Evolutionary conservation across 2,113 vertebrate genomes (phyloP), one percentile per base, ranked within the genome.

Genomic region (Zosterops pallidus): DNA sequence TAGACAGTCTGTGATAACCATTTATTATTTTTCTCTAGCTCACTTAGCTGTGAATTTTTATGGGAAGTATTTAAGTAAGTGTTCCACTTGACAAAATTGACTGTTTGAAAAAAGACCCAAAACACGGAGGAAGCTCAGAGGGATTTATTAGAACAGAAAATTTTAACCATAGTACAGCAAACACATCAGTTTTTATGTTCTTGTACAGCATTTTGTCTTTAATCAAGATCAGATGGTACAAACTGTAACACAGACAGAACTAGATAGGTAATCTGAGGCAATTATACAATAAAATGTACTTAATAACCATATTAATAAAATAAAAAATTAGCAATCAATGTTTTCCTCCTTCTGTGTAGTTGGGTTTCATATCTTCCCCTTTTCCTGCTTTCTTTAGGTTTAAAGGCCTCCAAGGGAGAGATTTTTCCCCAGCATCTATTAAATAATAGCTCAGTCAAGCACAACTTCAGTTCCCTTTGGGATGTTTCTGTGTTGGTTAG

Each of bases 11-110:
- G 56, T 59, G 60, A 86, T 90, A 95, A 81, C 55, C 19, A 71
- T 88, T 94, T 96, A 93, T 89, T 96, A 91, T 59, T 96, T 83
- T 95, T n/a, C 55, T 94, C 49, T 74, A 86, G 64, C 39, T 72
- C 44, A 89, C 56, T 96, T 95, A 68, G 31, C 56, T 91, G 77
- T 82, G 78, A 94, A 86, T 47, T 96, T 95, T 97, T 89, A 93
- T 57, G 31, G 62, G 81, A 92, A 84, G 8, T 37, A 80, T 96
- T 96, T 92, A 95, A 95, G 80, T 77, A 86, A 92, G 59, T 82
- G 55, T 92, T 96, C 74, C 44, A 79, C 74, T 92, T 91, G 63
- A 46, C 63, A 59, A 55, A 86, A 87, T 42, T 3, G 44, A 75
- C 14, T 89, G 29, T 9, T 31, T 79, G 47, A 92, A 93, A 81